These are phyloP conservation scores for Ophraella communa DNA, from an alignment of 2,888 invertebrate genomes.

Conservation along the genomic window DNA sequence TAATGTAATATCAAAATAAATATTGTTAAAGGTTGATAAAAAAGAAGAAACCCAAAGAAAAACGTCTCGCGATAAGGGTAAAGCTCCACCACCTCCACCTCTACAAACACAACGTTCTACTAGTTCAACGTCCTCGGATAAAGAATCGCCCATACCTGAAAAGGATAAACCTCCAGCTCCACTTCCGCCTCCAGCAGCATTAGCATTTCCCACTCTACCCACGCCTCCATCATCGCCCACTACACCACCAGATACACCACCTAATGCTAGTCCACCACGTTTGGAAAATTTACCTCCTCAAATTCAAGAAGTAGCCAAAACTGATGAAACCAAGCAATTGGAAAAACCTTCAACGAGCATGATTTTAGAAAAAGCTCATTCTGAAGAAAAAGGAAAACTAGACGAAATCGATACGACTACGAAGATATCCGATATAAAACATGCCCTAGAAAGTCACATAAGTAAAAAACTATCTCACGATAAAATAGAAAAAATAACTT, in stretches of 20 bases:
- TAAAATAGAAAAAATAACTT: conserved; percentile 10
- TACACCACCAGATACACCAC: conserved; percentile 55
- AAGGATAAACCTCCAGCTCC: conserved; percentile 29
- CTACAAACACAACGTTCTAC: conserved; percentile 45
- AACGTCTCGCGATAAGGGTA: conserved; percentile 61
- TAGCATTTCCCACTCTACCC: conserved; percentile 28
- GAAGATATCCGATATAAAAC: conserved; percentile 46
- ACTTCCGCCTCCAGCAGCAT: conserved; percentile 40
- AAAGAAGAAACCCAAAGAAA: conserved; percentile 66
- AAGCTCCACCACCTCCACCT: conserved; percentile 62
- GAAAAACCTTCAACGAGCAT: conserved; percentile 21
- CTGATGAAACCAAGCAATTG: background rate
- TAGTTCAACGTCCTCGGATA: conserved; percentile 37
- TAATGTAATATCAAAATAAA: no score
- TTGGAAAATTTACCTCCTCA: conserved; percentile 1
- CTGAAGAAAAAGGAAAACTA: conserved; percentile 38
- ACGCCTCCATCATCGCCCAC: conserved; percentile 55
- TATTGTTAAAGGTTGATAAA: conserved; percentile 67
- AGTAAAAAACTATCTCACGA: conserved; percentile 41
- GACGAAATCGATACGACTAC: conserved; percentile 42
- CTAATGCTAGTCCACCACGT: conserved; percentile 36
- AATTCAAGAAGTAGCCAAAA: background rate
- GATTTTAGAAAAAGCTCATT: background rate
- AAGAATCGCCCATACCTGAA: conserved; percentile 19
- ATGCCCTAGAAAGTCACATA: conserved; percentile 45